These are phyloP conservation scores for Salvelinus namaycush DNA, from an alignment of 2,113 vertebrate species.

Conservation along the genomic window DNA sequence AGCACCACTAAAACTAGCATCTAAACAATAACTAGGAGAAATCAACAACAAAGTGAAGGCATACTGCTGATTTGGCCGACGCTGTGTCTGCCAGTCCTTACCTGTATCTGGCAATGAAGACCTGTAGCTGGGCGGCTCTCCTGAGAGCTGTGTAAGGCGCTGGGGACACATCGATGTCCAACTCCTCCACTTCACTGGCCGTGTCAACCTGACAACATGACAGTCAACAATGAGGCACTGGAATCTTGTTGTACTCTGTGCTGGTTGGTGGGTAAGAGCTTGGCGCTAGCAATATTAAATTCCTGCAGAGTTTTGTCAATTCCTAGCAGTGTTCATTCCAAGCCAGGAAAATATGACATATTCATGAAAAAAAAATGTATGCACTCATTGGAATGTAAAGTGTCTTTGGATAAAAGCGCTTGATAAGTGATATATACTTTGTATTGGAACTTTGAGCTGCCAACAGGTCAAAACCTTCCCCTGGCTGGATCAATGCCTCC, in stretches of 20 bases:
- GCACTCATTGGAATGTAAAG: no score
- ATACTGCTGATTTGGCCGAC: neutral
- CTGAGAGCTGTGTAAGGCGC: slow-evolving; percentile 77
- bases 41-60: neutral
- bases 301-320: no score
- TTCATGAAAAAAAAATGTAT: neutral
- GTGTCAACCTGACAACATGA: slow-evolving; percentile 86
- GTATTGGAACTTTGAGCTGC: no score
- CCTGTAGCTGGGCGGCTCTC: slow-evolving; percentile 86
- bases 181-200: slow-evolving; percentile 95
- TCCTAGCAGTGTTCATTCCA: neutral
- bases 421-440: no score
- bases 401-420: no score
- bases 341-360: neutral
- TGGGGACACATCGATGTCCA: slow-evolving; percentile 88
- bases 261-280: neutral
- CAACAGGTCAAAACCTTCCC: no score
- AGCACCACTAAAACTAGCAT: no score
- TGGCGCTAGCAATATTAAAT: neutral
- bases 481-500: no score
- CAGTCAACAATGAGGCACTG: neutral
- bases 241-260: neutral
- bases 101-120: slow-evolving; percentile 97
- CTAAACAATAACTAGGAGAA: no score
- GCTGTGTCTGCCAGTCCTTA: slow-evolving; percentile 42